Conservation (phyloP, 2,113 vertebrate genomes). For the Dicentrarchus labrax region DNA sequence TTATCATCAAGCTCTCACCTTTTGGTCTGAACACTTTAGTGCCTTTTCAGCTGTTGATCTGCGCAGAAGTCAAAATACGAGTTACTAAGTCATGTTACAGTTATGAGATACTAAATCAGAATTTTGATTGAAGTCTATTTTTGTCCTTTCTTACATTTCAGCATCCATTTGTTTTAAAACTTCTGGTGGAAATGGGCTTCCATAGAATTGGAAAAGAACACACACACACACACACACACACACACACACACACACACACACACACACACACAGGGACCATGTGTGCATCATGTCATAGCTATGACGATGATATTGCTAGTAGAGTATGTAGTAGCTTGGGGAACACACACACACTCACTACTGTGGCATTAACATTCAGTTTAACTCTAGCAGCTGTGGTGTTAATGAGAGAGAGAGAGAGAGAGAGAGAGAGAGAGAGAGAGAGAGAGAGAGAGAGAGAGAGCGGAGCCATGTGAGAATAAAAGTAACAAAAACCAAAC, state of each 20-base stretch:
- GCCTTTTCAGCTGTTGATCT: too few species aligned
- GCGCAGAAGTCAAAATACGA: too few species aligned
- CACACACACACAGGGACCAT: not conserved
- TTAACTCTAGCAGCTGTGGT: constrained; percentile 21
- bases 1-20: too few species aligned
- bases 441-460: not conserved
- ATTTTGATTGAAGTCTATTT: too few species aligned
- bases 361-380: constrained; percentile 9
- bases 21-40: too few species aligned
- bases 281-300: constrained; percentile 5
- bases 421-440: not conserved
- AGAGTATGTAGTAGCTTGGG: not conserved
- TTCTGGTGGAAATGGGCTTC: too few species aligned
- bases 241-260: too few species aligned
- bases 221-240: not conserved
- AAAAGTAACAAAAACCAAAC: not conserved
- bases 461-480: not conserved
- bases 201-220: not conserved
- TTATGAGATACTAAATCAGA: not conserved
- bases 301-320: constrained; percentile 15
- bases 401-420: not conserved
- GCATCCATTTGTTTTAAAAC: too few species aligned
- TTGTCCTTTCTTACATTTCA: too few species aligned
- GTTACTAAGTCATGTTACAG: not conserved
- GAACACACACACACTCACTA: constrained; percentile 3